phyloP scores from a whole-genome alignment of 2,797 vertebrate species.

The Pipistrellus kuhlii region DNA sequence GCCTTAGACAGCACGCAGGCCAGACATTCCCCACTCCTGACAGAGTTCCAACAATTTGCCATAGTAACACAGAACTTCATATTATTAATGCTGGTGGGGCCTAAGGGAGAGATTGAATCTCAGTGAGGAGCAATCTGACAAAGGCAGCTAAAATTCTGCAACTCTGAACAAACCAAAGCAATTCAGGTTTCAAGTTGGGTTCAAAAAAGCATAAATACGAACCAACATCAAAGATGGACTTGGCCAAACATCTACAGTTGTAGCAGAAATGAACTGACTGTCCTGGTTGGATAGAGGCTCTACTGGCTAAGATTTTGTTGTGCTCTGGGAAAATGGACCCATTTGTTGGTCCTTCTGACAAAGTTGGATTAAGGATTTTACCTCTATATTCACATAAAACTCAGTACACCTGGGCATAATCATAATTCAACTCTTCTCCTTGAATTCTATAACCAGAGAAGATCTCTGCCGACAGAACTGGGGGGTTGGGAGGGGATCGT shows the following conservation, averaged over 20 bases:
- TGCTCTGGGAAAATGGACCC: not conserved
- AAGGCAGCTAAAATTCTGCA: not conserved
- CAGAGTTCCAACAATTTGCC: conserved; percentile 66
- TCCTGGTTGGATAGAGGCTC: not conserved
- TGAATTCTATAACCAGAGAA: conserved; percentile 1
- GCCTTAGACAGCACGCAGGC: too few species aligned
- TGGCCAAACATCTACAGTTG: not conserved
- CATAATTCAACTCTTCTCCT: not conserved
- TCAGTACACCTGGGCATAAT: not conserved
- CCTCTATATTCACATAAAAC: not conserved
- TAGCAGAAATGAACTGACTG: not conserved
- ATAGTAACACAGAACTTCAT: conserved; percentile 56
- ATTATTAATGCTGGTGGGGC: conserved; percentile 45
- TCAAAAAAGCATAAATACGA: not conserved
- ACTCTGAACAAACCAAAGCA: conserved; percentile 26
- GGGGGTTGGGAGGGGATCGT: not conserved
- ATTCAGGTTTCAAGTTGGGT: not conserved
- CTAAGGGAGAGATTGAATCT: conserved; percentile 1
- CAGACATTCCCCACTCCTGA: not conserved
- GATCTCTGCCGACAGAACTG: not conserved
- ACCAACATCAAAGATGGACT: not conserved
- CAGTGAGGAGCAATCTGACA: not conserved
- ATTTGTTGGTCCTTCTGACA: not conserved
- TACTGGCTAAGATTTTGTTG: not conserved
- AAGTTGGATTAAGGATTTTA: not conserved